A percentile compares a stretch with the other conserved stretches of the same genome.
Conservation (phyloP, 2,113 vertebrate species). For the Mystacornis crossleyi region DNA sequence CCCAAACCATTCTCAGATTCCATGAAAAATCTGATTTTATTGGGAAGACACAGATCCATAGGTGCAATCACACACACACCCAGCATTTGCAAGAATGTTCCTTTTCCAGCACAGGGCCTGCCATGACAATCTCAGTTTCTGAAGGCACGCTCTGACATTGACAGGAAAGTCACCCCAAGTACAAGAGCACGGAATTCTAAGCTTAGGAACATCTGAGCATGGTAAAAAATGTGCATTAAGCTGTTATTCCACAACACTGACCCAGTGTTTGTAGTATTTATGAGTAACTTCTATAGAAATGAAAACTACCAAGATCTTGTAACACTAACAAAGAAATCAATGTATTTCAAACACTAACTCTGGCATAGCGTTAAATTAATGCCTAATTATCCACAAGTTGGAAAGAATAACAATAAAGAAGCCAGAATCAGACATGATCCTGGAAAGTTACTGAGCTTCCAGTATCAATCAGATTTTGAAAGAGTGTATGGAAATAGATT, state of each 20-base stretch:
- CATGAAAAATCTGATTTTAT: background rate
- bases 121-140: background rate
- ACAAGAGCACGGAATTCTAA: background rate
- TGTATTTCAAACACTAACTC: background rate
- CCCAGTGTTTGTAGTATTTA: background rate
- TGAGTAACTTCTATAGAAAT: background rate
- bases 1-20: background rate
- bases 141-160: background rate
- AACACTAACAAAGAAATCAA: background rate
- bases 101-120: background rate
- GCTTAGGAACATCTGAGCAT: background rate
- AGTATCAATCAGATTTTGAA: background rate
- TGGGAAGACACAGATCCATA: background rate
- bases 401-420: background rate
- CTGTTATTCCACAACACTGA: background rate
- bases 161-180: background rate
- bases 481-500: background rate
- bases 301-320: background rate
- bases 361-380: background rate
- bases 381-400: background rate
- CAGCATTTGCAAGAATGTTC: background rate
- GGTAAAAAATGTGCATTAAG: background rate
- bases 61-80: background rate
- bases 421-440: background rate
- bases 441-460: background rate